These are phyloP conservation scores for Leptoclinus maculatus DNA, from an alignment of 2,797 vertebrate genomes.

Conservation along the genomic window DNA sequence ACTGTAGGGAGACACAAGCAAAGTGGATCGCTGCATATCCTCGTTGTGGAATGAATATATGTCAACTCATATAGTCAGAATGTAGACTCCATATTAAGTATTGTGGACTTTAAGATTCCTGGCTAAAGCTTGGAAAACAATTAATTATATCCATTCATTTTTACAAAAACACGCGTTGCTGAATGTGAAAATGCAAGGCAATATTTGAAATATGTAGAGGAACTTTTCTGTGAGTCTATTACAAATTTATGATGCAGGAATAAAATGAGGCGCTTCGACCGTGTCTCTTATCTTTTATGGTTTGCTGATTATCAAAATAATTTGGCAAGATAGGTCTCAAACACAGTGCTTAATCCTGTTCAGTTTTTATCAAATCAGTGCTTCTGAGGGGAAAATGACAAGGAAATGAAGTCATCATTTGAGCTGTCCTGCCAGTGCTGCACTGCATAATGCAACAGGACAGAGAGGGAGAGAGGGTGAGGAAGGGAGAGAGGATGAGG, in stretches of 20 bases:
- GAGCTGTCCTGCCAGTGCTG: constrained; percentile 51
- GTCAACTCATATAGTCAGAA: neutral
- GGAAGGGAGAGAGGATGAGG: neutral
- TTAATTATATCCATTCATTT: neutral
- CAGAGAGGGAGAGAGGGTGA: constrained; percentile 20
- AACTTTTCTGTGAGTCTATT: constrained; percentile 34
- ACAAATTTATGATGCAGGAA: constrained; percentile 26
- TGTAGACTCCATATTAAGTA: neutral
- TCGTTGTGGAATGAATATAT: neutral
- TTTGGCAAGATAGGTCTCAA: constrained; percentile 57
- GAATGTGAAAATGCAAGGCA: neutral
- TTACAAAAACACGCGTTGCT: neutral
- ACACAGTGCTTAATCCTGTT: constrained; percentile 57
- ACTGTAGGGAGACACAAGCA: neutral
- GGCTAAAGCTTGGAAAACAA: neutral
- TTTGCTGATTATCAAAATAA: constrained; percentile 71
- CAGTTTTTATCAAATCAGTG: constrained; percentile 65
- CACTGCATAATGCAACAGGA: constrained; percentile 64
- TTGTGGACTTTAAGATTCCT: neutral
- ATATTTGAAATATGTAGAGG: constrained; percentile 21
- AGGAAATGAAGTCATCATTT: constrained; percentile 71
- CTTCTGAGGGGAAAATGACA: constrained; percentile 68
- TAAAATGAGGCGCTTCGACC: constrained; percentile 47
- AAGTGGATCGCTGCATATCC: neutral
- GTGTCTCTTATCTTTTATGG: constrained; percentile 50